phyloP scores from a whole-genome alignment of 1,140 invertebrate species.

The Nephotettix cincticeps region DNA sequence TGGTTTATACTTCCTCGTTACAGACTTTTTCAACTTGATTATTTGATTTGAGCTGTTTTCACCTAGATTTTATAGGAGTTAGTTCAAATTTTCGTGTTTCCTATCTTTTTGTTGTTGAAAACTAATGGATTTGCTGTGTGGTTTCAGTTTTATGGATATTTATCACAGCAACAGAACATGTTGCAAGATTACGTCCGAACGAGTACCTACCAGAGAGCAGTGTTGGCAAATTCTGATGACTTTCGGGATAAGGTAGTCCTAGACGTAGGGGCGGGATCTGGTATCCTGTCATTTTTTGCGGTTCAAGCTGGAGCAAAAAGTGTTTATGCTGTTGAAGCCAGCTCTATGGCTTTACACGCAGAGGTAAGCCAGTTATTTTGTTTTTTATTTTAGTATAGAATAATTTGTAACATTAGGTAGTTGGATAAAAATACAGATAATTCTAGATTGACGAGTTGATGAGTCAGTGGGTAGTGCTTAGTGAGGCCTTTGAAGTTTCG shows the following conservation, averaged over 20 bases:
- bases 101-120: no score
- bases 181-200: constrained; percentile 99
- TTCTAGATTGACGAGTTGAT: no score
- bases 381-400: background rate
- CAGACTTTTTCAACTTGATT: no score
- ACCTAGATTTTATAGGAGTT: no score
- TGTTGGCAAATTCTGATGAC: constrained; percentile 90
- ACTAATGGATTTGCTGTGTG: background rate
- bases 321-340: constrained; percentile 98
- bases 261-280: constrained; percentile 96
- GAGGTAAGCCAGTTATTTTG: constrained; percentile 56
- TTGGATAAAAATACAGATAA: no score
- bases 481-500: no score
- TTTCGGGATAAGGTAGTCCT: constrained; percentile 92
- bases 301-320: constrained; percentile 94
- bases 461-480: no score
- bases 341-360: constrained; percentile 96
- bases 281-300: constrained; percentile 98
- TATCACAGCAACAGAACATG: constrained; percentile 99
- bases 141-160: constrained; percentile 95
- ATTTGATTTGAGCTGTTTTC: no score
- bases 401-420: no score
- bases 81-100: no score
- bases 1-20: no score
- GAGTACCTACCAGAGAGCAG: constrained; percentile 96